Conservation (phyloP, 30 jellyfish, hydroid and myxozoan genomes). For the Sanderia malayensis region DNA sequence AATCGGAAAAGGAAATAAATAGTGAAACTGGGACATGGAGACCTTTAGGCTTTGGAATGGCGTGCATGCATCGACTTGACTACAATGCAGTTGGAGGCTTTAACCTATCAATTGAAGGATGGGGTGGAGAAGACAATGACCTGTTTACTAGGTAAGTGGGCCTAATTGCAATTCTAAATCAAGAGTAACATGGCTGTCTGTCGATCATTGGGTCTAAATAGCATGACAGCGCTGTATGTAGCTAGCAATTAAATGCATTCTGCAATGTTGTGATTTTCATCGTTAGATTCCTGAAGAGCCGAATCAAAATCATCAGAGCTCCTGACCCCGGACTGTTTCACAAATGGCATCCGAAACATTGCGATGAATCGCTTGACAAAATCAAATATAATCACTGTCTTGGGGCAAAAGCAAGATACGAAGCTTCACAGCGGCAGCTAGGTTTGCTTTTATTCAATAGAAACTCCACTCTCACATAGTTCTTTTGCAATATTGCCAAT, state of each 20-base stretch:
- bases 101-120: constrained; percentile 74
- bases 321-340: constrained; percentile 94
- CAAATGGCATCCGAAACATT: constrained; percentile 79
- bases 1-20: constrained; percentile 39
- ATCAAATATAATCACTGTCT: constrained; percentile 78
- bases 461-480: neutral
- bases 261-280: neutral
- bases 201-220: no score
- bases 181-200: no score
- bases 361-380: constrained; percentile 67
- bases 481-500: no score
- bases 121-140: constrained; percentile 97
- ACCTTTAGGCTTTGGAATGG: constrained; percentile 92
- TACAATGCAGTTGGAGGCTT: constrained; percentile 83
- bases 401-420: constrained; percentile 98
- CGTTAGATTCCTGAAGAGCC: constrained; percentile 65
- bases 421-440: constrained; percentile 92
- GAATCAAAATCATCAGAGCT: constrained; percentile 75
- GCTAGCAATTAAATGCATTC: no score
- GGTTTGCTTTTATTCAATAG: constrained; percentile 67
- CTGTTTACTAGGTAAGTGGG: constrained; percentile 75
- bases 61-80: constrained; percentile 68
- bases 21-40: constrained; percentile 88
- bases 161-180: no score
- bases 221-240: no score